A percentile compares a stretch with the other conserved stretches of the same genome.
phyloP scores from a whole-genome alignment of 1,140 invertebrate genomes.

The Kradibia gibbosae region DNA sequence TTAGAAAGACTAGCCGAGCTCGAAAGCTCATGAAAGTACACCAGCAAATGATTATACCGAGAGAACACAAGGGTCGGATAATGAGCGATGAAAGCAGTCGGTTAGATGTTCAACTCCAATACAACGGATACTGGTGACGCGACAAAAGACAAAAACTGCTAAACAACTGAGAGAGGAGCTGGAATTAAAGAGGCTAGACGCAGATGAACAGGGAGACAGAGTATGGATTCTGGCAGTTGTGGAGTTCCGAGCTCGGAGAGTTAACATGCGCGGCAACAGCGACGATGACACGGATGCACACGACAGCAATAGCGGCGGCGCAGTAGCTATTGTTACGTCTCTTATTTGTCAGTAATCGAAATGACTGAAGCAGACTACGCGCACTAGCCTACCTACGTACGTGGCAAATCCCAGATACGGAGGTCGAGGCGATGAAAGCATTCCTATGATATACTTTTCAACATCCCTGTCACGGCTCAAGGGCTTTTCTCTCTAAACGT shows the following conservation, averaged over 20 bases:
- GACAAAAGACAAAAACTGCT: conserved; percentile 41
- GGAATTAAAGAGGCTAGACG: not conserved
- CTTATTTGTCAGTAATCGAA: conserved; percentile 61
- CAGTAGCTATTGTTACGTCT: conserved; percentile 56
- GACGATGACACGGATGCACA: conserved; percentile 44
- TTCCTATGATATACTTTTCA: conserved; percentile 21
- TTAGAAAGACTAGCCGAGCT: conserved; percentile 3
- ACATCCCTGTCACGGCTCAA: not conserved
- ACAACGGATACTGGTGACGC: conserved; percentile 1
- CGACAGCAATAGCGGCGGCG: conserved; percentile 28
- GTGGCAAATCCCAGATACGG: not conserved
- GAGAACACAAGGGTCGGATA: conserved; percentile 17
- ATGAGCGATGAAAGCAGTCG: conserved; percentile 27
- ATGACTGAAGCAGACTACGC: conserved; percentile 48
- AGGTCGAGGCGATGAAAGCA: not conserved
- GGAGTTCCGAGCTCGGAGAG: not conserved
- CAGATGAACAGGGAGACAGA: not conserved
- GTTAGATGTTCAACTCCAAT: conserved; percentile 2
- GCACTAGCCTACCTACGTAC: not conserved
- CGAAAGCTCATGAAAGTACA: not conserved
- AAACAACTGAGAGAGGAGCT: conserved; percentile 8
- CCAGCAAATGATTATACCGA: conserved; percentile 20
- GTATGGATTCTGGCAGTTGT: not conserved
- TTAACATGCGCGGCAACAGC: not conserved
- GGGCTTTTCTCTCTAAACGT: not conserved